A percentile compares a stretch with the other conserved stretches of the same genome.
Evolutionary conservation across 2,888 invertebrate species (phyloP).

Genomic region (Hemithea aestivaria): DNA sequence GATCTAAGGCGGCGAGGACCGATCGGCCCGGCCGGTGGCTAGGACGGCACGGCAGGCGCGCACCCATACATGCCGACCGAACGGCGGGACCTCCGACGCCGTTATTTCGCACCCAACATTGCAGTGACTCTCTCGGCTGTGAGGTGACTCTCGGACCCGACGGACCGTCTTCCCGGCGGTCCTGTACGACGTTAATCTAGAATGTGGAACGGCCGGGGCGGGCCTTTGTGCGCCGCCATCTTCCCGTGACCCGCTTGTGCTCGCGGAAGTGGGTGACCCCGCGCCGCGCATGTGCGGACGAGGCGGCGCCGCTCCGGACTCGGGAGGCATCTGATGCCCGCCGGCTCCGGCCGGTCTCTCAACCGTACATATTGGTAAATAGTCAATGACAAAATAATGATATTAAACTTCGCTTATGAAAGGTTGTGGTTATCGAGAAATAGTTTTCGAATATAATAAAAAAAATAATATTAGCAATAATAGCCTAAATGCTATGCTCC

Average conservation of each 20-base stretch:
- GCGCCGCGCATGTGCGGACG: conserved; percentile 62
- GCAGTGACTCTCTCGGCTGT: conserved; percentile 24
- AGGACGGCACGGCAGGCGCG: conserved; percentile 77
- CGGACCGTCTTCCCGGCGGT: conserved; percentile 41
- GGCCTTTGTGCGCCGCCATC: conserved; percentile 31
- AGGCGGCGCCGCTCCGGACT: conserved; percentile 52
- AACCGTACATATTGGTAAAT: conserved; percentile 69
- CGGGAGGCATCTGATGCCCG: conserved; percentile 64
- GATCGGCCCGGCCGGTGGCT: conserved; percentile 65
- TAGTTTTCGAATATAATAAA: conserved; percentile 74
- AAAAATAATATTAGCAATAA: conserved; percentile 75
- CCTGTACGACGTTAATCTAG: conserved; percentile 61
- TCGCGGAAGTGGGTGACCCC: conserved; percentile 67
- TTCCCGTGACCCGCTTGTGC: conserved; percentile 13
- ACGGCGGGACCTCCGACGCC: conserved; percentile 18
- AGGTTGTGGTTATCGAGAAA: conserved; percentile 78
- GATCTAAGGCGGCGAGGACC: conserved; percentile 75
- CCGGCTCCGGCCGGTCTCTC: conserved; percentile 41
- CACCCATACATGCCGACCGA: conserved; percentile 66
- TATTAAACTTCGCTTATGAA: conserved; percentile 79
- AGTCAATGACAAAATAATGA: conserved; percentile 74
- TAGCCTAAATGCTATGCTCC: conserved; percentile 73
- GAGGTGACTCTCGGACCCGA: conserved; percentile 29
- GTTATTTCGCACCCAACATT: conserved; percentile 24
- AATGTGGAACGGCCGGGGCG: conserved; percentile 56